A percentile compares a stretch with the other conserved stretches of the same genome.
phyloP scores from a whole-genome alignment of 2,888 invertebrate genomes.

The Sphinx pinastri region DNA sequence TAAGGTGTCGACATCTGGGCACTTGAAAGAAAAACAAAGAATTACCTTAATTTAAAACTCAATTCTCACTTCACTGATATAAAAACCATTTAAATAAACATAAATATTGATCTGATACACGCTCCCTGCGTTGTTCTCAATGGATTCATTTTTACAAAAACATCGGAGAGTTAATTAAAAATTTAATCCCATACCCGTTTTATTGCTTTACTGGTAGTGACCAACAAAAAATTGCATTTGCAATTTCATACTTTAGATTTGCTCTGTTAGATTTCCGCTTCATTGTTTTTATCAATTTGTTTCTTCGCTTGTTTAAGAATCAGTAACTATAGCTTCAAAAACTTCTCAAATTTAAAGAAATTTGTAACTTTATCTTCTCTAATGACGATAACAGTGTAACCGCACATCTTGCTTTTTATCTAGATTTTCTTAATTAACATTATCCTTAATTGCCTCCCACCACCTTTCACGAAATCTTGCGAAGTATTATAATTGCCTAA shows the following conservation, averaged over 20 bases:
- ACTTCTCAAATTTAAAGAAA: background rate
- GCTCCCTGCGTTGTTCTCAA: background rate
- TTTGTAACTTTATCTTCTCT: background rate
- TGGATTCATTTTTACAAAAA: background rate
- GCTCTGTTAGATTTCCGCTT: too few relatives aligned
- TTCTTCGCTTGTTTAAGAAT: too few relatives aligned
- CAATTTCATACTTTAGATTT: background rate
- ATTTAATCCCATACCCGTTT: background rate
- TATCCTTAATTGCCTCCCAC: conserved; percentile 6
- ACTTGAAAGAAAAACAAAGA: background rate
- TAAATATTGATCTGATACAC: background rate
- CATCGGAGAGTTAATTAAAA: background rate
- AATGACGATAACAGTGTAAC: background rate
- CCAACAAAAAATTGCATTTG: background rate
- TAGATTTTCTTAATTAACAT: background rate
- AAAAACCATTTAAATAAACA: too few relatives aligned
- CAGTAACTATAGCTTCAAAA: too few relatives aligned
- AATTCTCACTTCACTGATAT: background rate
- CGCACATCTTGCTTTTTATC: background rate
- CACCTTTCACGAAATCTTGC: background rate
- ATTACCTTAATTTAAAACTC: background rate
- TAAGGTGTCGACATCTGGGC: too few relatives aligned
- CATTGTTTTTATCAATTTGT: too few relatives aligned
- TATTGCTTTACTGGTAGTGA: background rate
- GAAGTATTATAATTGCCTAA: conserved; percentile 6